phyloP scores from a whole-genome alignment of 2,797 vertebrate species.

The Myotis findleyi region DNA sequence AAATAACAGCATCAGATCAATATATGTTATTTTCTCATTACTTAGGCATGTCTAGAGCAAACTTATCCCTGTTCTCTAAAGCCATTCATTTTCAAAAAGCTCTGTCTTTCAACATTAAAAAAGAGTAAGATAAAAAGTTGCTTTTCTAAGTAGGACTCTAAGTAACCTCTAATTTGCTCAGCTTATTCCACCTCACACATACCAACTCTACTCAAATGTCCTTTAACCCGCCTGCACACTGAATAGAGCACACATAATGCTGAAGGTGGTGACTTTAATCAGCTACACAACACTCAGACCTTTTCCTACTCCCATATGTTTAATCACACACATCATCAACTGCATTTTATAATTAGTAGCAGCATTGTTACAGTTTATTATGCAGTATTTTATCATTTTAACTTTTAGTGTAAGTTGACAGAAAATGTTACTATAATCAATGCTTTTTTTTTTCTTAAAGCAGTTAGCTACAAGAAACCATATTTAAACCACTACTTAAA shows the following conservation, averaged over 20 bases:
- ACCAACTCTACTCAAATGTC: background rate
- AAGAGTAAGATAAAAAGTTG: background rate
- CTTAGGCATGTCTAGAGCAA: slow-evolving; percentile 52
- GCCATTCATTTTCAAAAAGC: slow-evolving; percentile 62
- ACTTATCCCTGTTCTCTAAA: slow-evolving; percentile 29
- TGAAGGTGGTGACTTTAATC: background rate
- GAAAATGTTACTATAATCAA: slow-evolving; percentile 55
- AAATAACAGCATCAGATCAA: background rate
- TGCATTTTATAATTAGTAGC: slow-evolving; percentile 62
- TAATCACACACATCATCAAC: background rate
- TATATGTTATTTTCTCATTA: slow-evolving; percentile 2
- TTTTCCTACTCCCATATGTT: slow-evolving; percentile 6
- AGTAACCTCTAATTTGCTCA: slow-evolving; percentile 45
- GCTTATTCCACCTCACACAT: slow-evolving; percentile 45
- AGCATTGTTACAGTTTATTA: slow-evolving; percentile 66
- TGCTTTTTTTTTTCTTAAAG: slow-evolving; percentile 44
- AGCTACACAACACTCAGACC: background rate
- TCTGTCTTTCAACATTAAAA: background rate
- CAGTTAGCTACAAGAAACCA: background rate
- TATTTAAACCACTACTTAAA: slow-evolving; percentile 55
- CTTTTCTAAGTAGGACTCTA: slow-evolving; percentile 44
- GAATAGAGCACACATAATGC: background rate
- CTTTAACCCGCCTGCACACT: background rate
- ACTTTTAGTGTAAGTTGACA: slow-evolving; percentile 32
- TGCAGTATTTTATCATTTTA: slow-evolving; percentile 56